phyloP scores from a whole-genome alignment of 1,140 invertebrate genomes.

The Heterodera carotae region DNA sequence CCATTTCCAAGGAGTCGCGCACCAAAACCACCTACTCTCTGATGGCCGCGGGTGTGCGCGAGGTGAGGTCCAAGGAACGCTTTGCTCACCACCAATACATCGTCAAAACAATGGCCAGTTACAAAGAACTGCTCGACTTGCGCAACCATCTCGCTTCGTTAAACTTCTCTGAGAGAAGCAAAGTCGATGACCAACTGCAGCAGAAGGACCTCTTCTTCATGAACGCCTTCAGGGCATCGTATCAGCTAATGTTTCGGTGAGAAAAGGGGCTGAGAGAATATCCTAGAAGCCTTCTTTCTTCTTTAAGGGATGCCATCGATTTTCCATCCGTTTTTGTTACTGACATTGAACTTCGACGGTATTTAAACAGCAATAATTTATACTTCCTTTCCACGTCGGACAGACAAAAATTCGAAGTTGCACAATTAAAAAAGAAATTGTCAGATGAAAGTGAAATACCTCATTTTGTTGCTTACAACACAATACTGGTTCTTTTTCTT shows the following conservation, averaged over 20 bases:
- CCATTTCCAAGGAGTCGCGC: constrained; percentile 42
- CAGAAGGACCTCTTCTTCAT: constrained; percentile 32
- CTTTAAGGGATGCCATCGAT: not conserved
- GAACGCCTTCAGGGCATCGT: constrained; percentile 33
- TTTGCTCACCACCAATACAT: constrained; percentile 59
- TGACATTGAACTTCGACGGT: not conserved
- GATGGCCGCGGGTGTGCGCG: constrained; percentile 62
- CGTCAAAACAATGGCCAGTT: constrained; percentile 52
- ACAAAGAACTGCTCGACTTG: constrained; percentile 33
- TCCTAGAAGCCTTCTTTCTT: not conserved
- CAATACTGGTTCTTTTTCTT: not conserved
- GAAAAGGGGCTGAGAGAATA: not conserved
- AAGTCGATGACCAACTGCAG: constrained; percentile 19
- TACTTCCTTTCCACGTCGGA: constrained; percentile 2
- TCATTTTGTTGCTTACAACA: not conserved
- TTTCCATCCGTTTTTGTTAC: not conserved
- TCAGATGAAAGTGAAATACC: not conserved
- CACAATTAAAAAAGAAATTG: not conserved
- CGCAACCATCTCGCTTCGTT: constrained; percentile 26
- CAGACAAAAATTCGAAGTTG: not conserved
- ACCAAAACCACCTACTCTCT: constrained; percentile 53
- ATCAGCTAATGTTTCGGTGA: constrained; percentile 36
- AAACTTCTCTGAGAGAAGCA: constrained; percentile 20
- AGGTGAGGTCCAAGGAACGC: constrained; percentile 50
- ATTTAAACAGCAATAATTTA: constrained; percentile 12